These are phyloP conservation scores for Caenorhabditis briggsae DNA, from an alignment of 1,140 invertebrate genomes.

Conservation along the genomic window DNA sequence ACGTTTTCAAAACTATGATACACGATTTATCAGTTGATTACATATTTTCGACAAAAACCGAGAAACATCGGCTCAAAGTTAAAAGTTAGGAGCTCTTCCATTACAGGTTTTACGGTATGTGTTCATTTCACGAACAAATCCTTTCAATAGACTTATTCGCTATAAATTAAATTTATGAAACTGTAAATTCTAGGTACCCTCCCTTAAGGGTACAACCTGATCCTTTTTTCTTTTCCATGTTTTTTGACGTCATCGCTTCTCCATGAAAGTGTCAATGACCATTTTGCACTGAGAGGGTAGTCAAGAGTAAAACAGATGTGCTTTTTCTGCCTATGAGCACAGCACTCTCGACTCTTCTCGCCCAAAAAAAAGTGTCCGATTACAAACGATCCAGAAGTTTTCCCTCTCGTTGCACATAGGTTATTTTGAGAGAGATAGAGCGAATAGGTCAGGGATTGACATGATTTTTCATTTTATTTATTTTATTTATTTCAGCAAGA, in stretches of 20 bases:
- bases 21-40: no score
- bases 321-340: background rate
- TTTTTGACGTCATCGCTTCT: slow-evolving; percentile 29
- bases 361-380: slow-evolving; percentile 33
- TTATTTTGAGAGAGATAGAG: background rate
- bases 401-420: slow-evolving; percentile 12
- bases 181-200: no score
- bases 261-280: slow-evolving; percentile 46
- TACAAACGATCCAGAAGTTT: slow-evolving; percentile 12
- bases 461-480: background rate
- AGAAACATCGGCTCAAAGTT: no score
- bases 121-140: no score
- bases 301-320: slow-evolving; percentile 40
- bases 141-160: no score
- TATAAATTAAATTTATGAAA: no score
- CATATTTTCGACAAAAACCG: no score
- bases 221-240: background rate
- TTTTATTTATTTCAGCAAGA: slow-evolving; percentile 77
- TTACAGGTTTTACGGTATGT: no score
- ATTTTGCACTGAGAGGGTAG: slow-evolving; percentile 40
- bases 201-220: background rate
- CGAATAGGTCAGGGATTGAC: slow-evolving; percentile 9
- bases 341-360: no score
- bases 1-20: no score
- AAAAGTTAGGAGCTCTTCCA: no score